Evolutionary conservation across 2,797 vertebrate species (phyloP).

Genomic region (Mycteria americana): DNA sequence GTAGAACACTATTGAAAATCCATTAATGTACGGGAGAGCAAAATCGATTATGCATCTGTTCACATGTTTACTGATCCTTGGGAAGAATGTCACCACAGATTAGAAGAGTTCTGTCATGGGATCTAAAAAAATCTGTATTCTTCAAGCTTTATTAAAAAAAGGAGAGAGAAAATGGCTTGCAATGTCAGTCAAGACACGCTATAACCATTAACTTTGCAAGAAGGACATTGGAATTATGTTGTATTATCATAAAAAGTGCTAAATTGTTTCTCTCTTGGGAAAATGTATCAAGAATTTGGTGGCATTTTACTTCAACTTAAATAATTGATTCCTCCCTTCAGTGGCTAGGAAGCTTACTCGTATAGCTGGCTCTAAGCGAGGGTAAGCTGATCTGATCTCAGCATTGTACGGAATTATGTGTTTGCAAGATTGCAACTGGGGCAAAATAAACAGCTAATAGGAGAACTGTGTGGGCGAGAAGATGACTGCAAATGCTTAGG

Average conservation of each 20-base stretch:
- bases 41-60: background rate
- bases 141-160: background rate
- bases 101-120: background rate
- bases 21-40: background rate
- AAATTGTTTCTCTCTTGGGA: background rate
- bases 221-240: background rate
- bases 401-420: accelerated
- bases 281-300: background rate
- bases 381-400: background rate
- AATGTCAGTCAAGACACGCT: background rate
- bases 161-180: background rate
- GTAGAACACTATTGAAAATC: constrained; percentile 11
- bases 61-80: background rate
- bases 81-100: background rate
- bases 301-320: background rate
- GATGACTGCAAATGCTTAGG: background rate
- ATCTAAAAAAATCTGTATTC: background rate
- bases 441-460: background rate
- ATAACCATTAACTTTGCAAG: background rate
- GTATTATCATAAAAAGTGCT: background rate
- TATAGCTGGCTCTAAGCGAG: background rate
- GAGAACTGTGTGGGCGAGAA: background rate
- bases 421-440: background rate
- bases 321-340: background rate
- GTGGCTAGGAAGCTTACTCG: background rate